Percentiles rank a stretch among this genome's conserved stretches.
These are phyloP conservation scores for Nysson spinosus DNA, from an alignment of 2,888 invertebrate genomes.

Conservation along the genomic window DNA sequence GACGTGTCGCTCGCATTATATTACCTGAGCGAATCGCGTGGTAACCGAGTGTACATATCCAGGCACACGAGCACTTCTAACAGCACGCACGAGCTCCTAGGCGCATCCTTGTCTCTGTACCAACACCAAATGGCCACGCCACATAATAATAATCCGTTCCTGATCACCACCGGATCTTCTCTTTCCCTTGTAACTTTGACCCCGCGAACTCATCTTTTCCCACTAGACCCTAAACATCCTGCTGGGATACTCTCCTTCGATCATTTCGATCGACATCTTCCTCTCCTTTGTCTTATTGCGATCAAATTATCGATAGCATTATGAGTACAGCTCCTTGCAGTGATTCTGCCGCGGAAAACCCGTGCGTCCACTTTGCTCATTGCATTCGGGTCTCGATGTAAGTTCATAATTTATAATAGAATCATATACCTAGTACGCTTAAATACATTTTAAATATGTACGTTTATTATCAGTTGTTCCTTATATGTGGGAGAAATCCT, in stretches of 20 bases:
- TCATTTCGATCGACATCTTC: slow-evolving; percentile 4
- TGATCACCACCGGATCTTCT: slow-evolving; percentile 49
- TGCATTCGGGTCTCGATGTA: no score
- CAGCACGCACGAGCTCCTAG: neutral
- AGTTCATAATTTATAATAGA: no score
- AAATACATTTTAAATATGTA: no score
- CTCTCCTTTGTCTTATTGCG: no score
- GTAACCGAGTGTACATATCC: slow-evolving; percentile 27
- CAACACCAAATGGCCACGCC: slow-evolving; percentile 19
- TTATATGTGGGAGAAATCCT: no score
- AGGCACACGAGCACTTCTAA: neutral
- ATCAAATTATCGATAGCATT: no score
- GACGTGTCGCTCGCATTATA: slow-evolving; percentile 59
- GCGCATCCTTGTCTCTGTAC: slow-evolving; percentile 4
- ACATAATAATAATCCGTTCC: slow-evolving; percentile 56
- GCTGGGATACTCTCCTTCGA: slow-evolving; percentile 15
- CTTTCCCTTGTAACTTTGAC: slow-evolving; percentile 31
- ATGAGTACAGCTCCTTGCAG: no score
- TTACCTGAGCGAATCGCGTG: slow-evolving; percentile 48
- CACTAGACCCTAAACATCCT: slow-evolving; percentile 11
- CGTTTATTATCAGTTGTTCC: no score
- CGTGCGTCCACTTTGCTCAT: no score
- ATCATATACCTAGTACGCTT: no score
- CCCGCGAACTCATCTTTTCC: slow-evolving; percentile 32
- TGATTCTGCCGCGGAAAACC: no score